Evolutionary conservation across 2,797 vertebrate genomes (phyloP).

Genomic region (Bradypodion pumilum): DNA sequence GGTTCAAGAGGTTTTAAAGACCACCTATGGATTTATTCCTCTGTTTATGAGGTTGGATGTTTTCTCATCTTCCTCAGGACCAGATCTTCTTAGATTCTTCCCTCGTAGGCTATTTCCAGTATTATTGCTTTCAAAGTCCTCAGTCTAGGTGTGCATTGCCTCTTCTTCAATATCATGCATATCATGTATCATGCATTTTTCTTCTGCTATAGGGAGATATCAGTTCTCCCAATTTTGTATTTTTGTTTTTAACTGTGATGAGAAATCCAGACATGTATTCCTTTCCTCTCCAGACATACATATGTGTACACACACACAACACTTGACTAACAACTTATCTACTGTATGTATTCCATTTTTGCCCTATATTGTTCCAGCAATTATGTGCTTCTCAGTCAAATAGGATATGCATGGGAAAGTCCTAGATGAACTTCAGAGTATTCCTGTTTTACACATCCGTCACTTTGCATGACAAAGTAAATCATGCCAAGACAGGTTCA

Average conservation of each 20-base stretch:
- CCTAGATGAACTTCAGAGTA: slow-evolving; percentile 20
- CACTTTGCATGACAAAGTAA: slow-evolving; percentile 11
- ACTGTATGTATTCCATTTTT: slow-evolving; percentile 4
- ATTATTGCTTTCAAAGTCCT: background rate
- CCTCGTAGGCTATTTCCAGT: background rate
- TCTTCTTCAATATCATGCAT: background rate
- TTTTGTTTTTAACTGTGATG: slow-evolving; percentile 30
- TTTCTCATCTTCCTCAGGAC: background rate
- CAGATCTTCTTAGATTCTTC: background rate
- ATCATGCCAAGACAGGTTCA: slow-evolving; percentile 20
- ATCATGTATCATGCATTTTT: background rate
- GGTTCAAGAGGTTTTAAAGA: background rate
- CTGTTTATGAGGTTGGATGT: background rate
- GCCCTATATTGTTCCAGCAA: background rate
- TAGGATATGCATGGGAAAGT: background rate
- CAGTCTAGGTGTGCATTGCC: background rate
- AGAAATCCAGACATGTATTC: background rate
- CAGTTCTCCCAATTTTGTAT: slow-evolving; percentile 28
- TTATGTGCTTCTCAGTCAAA: slow-evolving; percentile 30
- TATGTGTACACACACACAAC: fast-evolving
- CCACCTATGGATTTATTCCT: background rate
- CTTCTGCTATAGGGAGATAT: background rate
- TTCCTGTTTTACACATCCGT: background rate
- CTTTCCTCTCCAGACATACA: background rate
- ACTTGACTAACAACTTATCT: background rate